Conservation (phyloP, 2,888 invertebrate genomes). For the Tenthredo notha region DNA sequence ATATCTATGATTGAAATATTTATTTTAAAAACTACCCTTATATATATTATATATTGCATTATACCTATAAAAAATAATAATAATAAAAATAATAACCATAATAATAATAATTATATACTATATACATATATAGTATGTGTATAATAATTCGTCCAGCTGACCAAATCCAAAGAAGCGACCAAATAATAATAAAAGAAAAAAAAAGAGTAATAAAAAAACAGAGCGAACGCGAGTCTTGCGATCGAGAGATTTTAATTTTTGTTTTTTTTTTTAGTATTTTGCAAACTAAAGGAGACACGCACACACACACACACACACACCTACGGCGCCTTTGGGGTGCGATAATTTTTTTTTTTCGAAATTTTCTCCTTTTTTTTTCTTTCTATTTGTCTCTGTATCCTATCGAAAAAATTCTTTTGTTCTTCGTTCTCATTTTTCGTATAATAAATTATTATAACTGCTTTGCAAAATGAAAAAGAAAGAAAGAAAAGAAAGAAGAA, state of each 20-base stretch:
- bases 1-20: too few species aligned
- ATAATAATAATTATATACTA: background rate
- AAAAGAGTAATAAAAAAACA: background rate
- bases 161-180: conserved; percentile 50
- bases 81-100: background rate
- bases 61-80: background rate
- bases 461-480: background rate
- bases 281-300: too few species aligned
- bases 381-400: too few species aligned
- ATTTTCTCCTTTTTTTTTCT: too few species aligned
- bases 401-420: too few species aligned
- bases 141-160: conserved; percentile 40
- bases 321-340: too few species aligned
- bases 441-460: background rate
- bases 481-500: background rate
- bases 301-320: too few species aligned
- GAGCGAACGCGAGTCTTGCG: background rate
- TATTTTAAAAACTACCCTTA: too few species aligned
- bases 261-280: background rate
- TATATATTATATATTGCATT: too few species aligned
- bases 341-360: too few species aligned
- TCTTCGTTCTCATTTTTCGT: too few species aligned
- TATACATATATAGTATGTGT: background rate
- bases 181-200: conserved; percentile 4
- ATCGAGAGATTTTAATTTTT: background rate